These are phyloP conservation scores for Tichodroma muraria DNA, from an alignment of 2,113 vertebrate species.

Conservation along the genomic window DNA sequence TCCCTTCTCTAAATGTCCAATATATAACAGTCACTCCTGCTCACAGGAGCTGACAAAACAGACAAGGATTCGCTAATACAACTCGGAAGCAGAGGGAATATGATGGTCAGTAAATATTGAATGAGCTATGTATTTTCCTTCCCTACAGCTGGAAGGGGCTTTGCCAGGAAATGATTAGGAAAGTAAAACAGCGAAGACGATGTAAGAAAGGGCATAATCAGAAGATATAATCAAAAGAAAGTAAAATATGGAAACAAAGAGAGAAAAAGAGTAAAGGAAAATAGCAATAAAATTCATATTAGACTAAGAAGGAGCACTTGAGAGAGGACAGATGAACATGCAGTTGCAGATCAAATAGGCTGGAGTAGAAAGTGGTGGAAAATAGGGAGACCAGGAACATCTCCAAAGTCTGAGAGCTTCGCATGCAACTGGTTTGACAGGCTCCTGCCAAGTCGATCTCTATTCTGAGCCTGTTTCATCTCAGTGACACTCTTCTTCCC, in stretches of 20 bases:
- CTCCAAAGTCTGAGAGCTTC: neutral
- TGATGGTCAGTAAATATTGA: neutral
- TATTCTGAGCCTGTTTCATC: neutral
- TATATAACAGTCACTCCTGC: neutral
- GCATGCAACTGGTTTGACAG: neutral
- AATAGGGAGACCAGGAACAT: neutral
- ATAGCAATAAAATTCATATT: neutral
- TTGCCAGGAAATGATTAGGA: neutral
- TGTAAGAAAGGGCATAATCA: neutral
- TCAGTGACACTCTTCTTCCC: neutral
- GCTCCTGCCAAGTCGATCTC: neutral
- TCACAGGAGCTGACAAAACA: neutral
- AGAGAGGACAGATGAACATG: neutral
- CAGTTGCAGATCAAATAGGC: neutral
- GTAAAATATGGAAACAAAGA: neutral
- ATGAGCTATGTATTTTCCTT: neutral
- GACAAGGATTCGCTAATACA: neutral
- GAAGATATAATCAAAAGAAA: neutral
- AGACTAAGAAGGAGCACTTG: neutral
- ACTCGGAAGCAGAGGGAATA: neutral
- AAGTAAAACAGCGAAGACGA: neutral
- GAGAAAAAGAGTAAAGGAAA: neutral
- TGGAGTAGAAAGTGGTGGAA: neutral
- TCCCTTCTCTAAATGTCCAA: neutral
- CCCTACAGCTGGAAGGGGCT: neutral